Conservation (phyloP, 2,888 invertebrate species). For the Galerucella pusilla region DNA sequence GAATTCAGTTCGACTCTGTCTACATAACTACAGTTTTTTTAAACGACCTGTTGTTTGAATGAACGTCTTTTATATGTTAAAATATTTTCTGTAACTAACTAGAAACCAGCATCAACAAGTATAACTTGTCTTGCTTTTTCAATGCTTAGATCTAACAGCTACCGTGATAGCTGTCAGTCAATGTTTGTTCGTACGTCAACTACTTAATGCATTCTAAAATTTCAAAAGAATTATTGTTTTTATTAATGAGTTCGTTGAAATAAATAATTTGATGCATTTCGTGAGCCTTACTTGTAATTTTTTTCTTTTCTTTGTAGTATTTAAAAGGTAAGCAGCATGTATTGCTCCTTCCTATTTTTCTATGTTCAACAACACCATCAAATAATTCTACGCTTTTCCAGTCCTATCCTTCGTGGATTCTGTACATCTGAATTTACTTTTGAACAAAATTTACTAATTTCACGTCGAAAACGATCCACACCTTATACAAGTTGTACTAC, state of each 20-base stretch:
- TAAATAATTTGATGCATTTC: not conserved
- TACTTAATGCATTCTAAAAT: not conserved
- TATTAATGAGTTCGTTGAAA: not conserved
- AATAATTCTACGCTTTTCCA: too few relatives aligned
- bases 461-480: too few relatives aligned
- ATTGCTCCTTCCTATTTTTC: too few relatives aligned
- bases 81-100: slow-evolving; percentile 6
- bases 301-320: too few relatives aligned
- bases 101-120: slow-evolving; percentile 3
- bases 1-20: not conserved
- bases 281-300: too few relatives aligned
- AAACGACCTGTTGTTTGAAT: slow-evolving; percentile 4
- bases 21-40: not conserved
- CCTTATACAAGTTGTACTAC: too few relatives aligned
- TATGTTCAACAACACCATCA: too few relatives aligned
- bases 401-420: too few relatives aligned
- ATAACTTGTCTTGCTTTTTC: not conserved
- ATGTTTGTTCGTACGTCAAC: not conserved
- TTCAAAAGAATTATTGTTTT: not conserved
- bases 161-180: slow-evolving; percentile 7
- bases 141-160: not conserved
- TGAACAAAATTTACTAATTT: too few relatives aligned
- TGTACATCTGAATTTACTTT: too few relatives aligned
- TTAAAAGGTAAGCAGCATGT: too few relatives aligned
- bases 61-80: slow-evolving; percentile 5